Conservation (phyloP, 2,888 invertebrate genomes). For the Bursaphelenchus okinawaensis region DNA sequence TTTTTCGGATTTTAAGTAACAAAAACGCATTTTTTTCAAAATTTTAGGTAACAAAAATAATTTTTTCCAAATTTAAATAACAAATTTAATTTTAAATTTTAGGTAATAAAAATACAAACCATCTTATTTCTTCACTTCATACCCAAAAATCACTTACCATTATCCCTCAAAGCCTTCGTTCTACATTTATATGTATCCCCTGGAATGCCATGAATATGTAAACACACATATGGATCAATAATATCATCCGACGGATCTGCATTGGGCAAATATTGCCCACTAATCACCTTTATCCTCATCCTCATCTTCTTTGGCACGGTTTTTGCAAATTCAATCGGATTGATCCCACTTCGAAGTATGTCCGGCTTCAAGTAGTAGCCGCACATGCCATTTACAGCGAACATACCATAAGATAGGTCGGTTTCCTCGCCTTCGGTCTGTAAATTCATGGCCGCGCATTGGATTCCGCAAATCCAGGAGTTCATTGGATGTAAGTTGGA, state of each 20-base stretch:
- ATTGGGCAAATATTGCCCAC: slow-evolving; percentile 65
- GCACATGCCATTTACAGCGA: slow-evolving; percentile 64
- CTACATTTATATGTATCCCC: slow-evolving; percentile 60
- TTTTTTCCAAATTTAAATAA: too few species aligned
- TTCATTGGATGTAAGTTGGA: slow-evolving; percentile 65
- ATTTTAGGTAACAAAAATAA: too few species aligned
- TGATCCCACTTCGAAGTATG: slow-evolving; percentile 57
- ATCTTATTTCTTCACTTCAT: not conserved
- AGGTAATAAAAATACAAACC: too few species aligned
- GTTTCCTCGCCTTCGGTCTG: slow-evolving; percentile 63
- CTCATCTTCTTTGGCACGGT: not conserved
- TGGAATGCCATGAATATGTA: slow-evolving; percentile 44
- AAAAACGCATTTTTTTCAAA: too few species aligned
- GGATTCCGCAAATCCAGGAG: slow-evolving; percentile 65
- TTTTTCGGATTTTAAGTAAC: too few species aligned
- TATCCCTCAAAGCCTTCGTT: slow-evolving; percentile 62
- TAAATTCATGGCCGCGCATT: slow-evolving; percentile 66
- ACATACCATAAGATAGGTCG: slow-evolving; percentile 63
- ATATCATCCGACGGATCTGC: slow-evolving; percentile 58
- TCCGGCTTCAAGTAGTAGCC: slow-evolving; percentile 65
- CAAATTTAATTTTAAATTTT: too few species aligned
- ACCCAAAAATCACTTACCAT: slow-evolving; percentile 59
- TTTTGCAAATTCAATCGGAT: slow-evolving; percentile 15
- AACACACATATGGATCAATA: slow-evolving; percentile 58
- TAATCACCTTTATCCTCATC: slow-evolving; percentile 59